A percentile compares a stretch with the other conserved stretches of the same genome.
Evolutionary conservation across 2,888 invertebrate genomes (phyloP).

Genomic region (Lypha dubia): DNA sequence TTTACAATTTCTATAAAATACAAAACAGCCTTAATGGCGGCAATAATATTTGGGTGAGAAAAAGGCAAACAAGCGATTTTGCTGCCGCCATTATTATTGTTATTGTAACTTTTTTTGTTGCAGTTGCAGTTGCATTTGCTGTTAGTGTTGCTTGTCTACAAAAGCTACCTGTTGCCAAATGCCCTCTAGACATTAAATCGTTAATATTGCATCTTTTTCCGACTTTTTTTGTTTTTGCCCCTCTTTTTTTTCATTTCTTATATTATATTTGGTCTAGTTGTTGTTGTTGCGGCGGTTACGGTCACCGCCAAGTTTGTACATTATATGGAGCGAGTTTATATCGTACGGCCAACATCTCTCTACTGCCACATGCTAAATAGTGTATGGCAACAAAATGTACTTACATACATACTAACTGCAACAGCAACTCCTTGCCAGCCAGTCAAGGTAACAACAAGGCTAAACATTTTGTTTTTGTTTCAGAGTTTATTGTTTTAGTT

Average conservation of each 20-base stretch:
- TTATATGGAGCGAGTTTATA: conserved; percentile 35
- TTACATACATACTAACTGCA: conserved; percentile 6
- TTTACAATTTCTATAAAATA: conserved; percentile 10
- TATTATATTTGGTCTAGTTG: conserved; percentile 58
- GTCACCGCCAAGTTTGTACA: conserved; percentile 23
- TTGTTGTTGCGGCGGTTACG: conserved; percentile 34
- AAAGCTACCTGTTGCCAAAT: conserved; percentile 75
- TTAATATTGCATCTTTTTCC: conserved; percentile 71
- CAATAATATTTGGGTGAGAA: conserved; percentile 29
- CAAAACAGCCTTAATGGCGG: conserved; percentile 60
- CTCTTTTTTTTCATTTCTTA: conserved; percentile 33
- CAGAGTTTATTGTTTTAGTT: conserved; percentile 27
- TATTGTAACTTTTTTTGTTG: too few relatives aligned
- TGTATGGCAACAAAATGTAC: conserved; percentile 46
- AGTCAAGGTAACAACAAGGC: conserved; percentile 60
- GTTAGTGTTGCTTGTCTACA: conserved; percentile 62
- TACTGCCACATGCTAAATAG: conserved; percentile 57
- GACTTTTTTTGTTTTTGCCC: conserved; percentile 19
- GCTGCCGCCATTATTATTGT: conserved; percentile 37
- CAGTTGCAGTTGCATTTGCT: conserved; percentile 43
- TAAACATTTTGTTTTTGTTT: conserved; percentile 51
- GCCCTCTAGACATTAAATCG: conserved; percentile 74
- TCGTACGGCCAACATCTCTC: conserved; percentile 19
- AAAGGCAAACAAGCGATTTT: conserved; percentile 18
- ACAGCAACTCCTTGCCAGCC: conserved; percentile 42